Base-by-base conservation (phyloP, 2,888 invertebrate species). In the Xestia xanthographa region DNA sequence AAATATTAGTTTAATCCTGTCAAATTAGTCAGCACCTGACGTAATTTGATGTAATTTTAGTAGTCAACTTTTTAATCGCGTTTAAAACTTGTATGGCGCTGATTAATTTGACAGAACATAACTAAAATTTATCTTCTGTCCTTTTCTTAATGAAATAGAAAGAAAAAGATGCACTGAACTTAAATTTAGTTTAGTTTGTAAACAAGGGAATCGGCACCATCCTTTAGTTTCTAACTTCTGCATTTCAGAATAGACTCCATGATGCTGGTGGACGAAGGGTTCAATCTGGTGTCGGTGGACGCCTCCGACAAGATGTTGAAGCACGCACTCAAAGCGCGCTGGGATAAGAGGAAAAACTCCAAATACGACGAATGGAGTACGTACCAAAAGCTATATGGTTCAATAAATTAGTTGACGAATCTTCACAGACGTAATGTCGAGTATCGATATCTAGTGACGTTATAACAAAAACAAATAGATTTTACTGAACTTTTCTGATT, bases 281-380 rank as follows among this genome's bases (percentile, higher is more conserved):
- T 98, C 92, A 97, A 98, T 82, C 98, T 99, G 48, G 98, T 98
- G 4, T 99, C 99, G 0, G 98, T 98, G 8, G 99, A 99, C 94
- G 99, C 99, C 0, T 99, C 99, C 0, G 99, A 99, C 92, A 99
- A 99, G 95, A 99, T 99, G 99, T 93, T 99, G 89, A 99, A 99
- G 91, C 98, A 98, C 91, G 99, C 99, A 0, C 95, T 99, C 56
- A 98, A 98, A 90, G 97, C 98, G 38, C 96, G 99, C 70, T 99
- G 99, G 99, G 97, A 97, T 72, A 97, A 98, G 69, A 97, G 99
- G 82, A 98, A 97, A 90, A 98, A 99, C 89, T 88, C 95, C 0
- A 97, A 97, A 68, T 99, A 98, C 90, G 98, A 99, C 89, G 97
- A 98, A 73, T 99, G 99, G 99, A 96, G 99, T 99, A 95, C 96